Evolutionary conservation across 2,888 invertebrate species (phyloP).

Genomic region (Scaptomyza tumidula): DNA sequence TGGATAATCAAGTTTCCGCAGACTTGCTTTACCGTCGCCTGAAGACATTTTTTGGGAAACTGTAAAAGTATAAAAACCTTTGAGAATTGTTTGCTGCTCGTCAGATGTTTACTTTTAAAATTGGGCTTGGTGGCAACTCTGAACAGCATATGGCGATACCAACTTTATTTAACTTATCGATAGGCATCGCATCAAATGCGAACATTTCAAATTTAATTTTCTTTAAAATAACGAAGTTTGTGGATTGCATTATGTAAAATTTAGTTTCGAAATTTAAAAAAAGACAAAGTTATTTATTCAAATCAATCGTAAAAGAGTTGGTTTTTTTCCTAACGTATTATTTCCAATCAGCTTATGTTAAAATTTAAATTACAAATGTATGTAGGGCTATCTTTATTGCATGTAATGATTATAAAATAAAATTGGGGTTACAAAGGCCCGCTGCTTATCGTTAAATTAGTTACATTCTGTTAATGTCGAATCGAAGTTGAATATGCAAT

Average conservation of each 20-base stretch:
- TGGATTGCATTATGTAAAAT: neutral
- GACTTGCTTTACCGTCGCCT: slow-evolving; percentile 88
- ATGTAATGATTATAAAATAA: slow-evolving; percentile 72
- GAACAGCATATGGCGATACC: slow-evolving; percentile 13
- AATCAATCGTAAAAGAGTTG: slow-evolving; percentile 48
- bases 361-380: slow-evolving; percentile 68
- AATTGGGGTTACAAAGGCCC: slow-evolving; percentile 35
- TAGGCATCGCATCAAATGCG: neutral
- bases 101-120: slow-evolving; percentile 17
- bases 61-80: neutral
- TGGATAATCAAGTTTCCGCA: slow-evolving; percentile 92
- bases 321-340: slow-evolving; percentile 39
- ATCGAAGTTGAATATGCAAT: slow-evolving; percentile 3
- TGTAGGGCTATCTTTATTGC: slow-evolving; percentile 74
- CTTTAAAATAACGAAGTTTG: neutral
- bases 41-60: slow-evolving; percentile 36
- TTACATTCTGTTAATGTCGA: slow-evolving; percentile 29
- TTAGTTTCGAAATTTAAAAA: slow-evolving; percentile 37
- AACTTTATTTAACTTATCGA: slow-evolving; percentile 28
- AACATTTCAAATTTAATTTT: slow-evolving; percentile 3
- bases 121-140: neutral
- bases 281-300: slow-evolving; percentile 54
- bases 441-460: slow-evolving; percentile 45
- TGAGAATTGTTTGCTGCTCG: slow-evolving; percentile 9
- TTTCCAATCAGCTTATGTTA: slow-evolving; percentile 43